Base-by-base conservation (phyloP, 2,797 vertebrate species). In the Sebastes aleutianus region DNA sequence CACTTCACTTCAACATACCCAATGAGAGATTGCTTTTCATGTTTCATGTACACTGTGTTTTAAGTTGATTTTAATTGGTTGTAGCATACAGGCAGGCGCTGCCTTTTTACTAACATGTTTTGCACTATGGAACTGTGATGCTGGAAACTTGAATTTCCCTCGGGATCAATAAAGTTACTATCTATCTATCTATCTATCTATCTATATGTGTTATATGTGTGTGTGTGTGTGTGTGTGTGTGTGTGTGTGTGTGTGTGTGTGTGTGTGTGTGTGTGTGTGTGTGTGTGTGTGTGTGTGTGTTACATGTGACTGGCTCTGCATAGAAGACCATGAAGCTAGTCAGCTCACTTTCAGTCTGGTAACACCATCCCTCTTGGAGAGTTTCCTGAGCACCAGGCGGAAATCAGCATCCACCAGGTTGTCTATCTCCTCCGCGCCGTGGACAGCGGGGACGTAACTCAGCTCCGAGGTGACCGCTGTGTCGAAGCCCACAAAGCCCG, bases 361-460 rank as follows among this genome's bases (percentile, higher is more conserved):
- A 27, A 96, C 97, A 39, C 96, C 87, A 89, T 99, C 99, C 87
- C 97, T 97, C 91, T 99, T 99, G 1, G 97, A 98, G 14, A 99
- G 94, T 87, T 99, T 99, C 76, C 98, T 93, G 26, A 99, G 95
- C 79, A 99, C 98, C 93, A 99, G 95, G 63, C 98, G 96, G 87
- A 99, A 99, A 83, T 99, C 98, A 13, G 98, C 97, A 91, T 99
- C 99, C 1, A 99, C 98, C 16, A 97, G 96, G 87, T 91, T 97
- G 90, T 99, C 98, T 16, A 99, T 97, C 88, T 99, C 98, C 86
- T 99, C 99, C 2, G 97, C 97, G 10, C 98, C 99, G 79, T 99
- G 97, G 68, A 99, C 91, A 20, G 98, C 98, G 50, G 99, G 99
- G 39, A 99, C 97, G 8, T 99, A 99, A 62, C 97, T 97, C 18